Evolutionary conservation across 1,140 invertebrate genomes (phyloP), one percentile per base, ranked within the genome.

Genomic region (Pachyrhynchus sulphureomaculatus): DNA sequence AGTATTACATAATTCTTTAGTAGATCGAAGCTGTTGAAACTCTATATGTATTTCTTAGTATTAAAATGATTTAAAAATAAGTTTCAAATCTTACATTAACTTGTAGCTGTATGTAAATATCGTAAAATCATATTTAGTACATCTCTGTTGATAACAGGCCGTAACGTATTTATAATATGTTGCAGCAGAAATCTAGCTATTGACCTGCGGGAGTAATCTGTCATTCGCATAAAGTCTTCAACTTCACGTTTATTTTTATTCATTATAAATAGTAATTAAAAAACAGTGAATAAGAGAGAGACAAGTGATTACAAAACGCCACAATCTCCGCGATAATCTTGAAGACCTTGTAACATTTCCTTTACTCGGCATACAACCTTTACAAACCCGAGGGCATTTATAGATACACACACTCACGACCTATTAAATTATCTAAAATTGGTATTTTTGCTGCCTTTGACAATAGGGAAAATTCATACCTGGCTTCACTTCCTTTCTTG

Each of bases 261-360:
- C 65, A 65, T 67, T 65, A 69, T 65, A 64, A 64, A 67, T 62
- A 62, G 61, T 67, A 69, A 69, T 69, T 69, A 69, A 69, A 62
- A 66, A 58, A 29, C 23, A 66, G 36, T 53, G 60, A 57, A 36
- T 41, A 39, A 54, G 53, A 54, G 45, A 42, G 45, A 57, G 44
- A 48, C 53, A 49, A 23, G 26, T 26, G 64, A 66, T 68, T 68
- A 64, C 67, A 68, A 67, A 69, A 69, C 65, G 55, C 57, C 58
- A 68, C 68, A 68, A 70, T 68, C 68, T 66, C 68, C 66, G 66
- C 64, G 66, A 66, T 68, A 66, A 67, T 68, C 68, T 70, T 62
- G 66, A 67, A 70, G 68, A 68, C 68, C 68, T 70, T 70, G 68
- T 70, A 70, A 70, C 68, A 68, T 70, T 70, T 70, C 68, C 68